Base-by-base conservation (phyloP, 1,140 invertebrate genomes). In the Zophobas atratus region DNA sequence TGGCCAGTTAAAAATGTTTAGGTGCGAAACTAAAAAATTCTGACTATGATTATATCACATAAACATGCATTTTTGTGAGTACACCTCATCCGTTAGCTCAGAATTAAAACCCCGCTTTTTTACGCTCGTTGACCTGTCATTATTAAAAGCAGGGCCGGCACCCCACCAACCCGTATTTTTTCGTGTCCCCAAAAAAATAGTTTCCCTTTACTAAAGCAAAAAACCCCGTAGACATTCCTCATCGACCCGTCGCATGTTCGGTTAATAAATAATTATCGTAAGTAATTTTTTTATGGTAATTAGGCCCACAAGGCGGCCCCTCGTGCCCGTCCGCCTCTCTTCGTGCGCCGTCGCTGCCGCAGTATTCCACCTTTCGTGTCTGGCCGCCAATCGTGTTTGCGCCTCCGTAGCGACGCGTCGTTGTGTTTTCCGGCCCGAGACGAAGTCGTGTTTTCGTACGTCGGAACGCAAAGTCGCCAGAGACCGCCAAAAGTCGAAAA, bases 341-440 rank as follows among this genome's bases (percentile, higher is more conserved):
- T 75, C 72, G 72, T 60, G 53, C 20, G 34, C 46, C 20, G 41
- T 60, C 72, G 72, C 36, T 75, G 72, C 72, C 72, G 72, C 72
- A 75, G 72, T 75, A 75, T 75, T 75, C 53, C 72, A 75, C 72
- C 72, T 75, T 73, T 75, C 53, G 60, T 75, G 53, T 57, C 60
- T 35, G 32, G 53, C 34, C 72, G 53, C 32, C 72, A 75, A 75
- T 75, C 53, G 72, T 75, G 20, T 56, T 36, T 57, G 72, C 72
- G 72, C 38, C 38, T 46, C 53, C 1, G 41, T 35, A 41, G n/a
- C 53, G 38, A 41, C 72, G 72, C 56, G 49, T 67, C 43, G 60
- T 41, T 46, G 71, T 41, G 60, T 43, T 67, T 41, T 41, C 60
- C 38, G 53, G 38, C 38, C 33, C 8, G 20, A 35, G 20, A 20